Conservation (phyloP, 64 coral and sea anemone genomes). For the Dendrophyllia cribrosa region DNA sequence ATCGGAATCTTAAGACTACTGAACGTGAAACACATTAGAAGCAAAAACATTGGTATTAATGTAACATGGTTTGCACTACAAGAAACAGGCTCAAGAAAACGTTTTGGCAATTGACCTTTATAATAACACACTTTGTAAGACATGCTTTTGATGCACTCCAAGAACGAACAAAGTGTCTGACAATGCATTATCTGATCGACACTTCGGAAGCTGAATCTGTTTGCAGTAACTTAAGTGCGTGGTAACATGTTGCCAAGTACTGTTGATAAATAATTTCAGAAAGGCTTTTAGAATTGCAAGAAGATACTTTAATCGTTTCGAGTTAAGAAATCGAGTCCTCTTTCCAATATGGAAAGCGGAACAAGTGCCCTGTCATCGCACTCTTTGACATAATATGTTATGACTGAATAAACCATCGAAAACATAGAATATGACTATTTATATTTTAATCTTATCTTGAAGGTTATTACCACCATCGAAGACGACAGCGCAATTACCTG, state of each 20-base stretch:
- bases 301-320: too few species aligned
- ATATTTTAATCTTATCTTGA: conserved; percentile 8
- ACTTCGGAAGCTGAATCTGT: not conserved
- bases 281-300: too few species aligned
- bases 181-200: not conserved
- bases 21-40: not conserved
- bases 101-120: not conserved
- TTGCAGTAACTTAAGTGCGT: not conserved
- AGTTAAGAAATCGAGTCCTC: too few species aligned
- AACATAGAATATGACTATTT: not conserved
- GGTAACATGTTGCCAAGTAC: not conserved
- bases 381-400: not conserved
- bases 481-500: too few species aligned
- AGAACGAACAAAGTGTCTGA: too few species aligned
- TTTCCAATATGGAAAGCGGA: not conserved
- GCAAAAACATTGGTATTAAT: not conserved
- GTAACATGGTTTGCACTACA: not conserved
- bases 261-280: not conserved
- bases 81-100: not conserved
- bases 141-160: too few species aligned
- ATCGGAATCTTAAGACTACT: not conserved
- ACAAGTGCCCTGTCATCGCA: not conserved
- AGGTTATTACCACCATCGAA: not conserved
- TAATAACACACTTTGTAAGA: too few species aligned
- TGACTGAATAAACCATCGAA: not conserved